A percentile compares a stretch with the other conserved stretches of the same genome.
Evolutionary conservation across 2,113 vertebrate species (phyloP).

Genomic region (Xenopus tropicalis): UCB_Xtro_10.0 CM004446.2:141351001-141351500

Average conservation of each 20-base stretch:
- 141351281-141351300: slow-evolving; percentile 52
- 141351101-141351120: slow-evolving; percentile 71
- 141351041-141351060: neutral
- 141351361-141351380: slow-evolving; percentile 59
- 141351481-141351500: slow-evolving; percentile 53
- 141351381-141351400: slow-evolving; percentile 57
- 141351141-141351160: slow-evolving; percentile 55
- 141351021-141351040: slow-evolving; percentile 70
- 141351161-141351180: slow-evolving; percentile 53
- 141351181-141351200: slow-evolving; percentile 56
- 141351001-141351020: slow-evolving; percentile 60
- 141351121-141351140: slow-evolving; percentile 56
- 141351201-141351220: slow-evolving; percentile 58
- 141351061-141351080: slow-evolving; percentile 20
- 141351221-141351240: slow-evolving; percentile 54
- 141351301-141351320: slow-evolving; percentile 60
- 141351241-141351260: slow-evolving; percentile 58
- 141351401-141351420: slow-evolving; percentile 56
- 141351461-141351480: slow-evolving; percentile 50
- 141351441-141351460: slow-evolving; percentile 65
- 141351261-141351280: slow-evolving; percentile 65
- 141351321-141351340: slow-evolving; percentile 65
- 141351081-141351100: slow-evolving; percentile 56
- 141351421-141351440: slow-evolving; percentile 55
- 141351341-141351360: slow-evolving; percentile 66